These are phyloP conservation scores for Poecile montanus DNA, from an alignment of 2,797 vertebrate species.

Conservation along the genomic window DNA sequence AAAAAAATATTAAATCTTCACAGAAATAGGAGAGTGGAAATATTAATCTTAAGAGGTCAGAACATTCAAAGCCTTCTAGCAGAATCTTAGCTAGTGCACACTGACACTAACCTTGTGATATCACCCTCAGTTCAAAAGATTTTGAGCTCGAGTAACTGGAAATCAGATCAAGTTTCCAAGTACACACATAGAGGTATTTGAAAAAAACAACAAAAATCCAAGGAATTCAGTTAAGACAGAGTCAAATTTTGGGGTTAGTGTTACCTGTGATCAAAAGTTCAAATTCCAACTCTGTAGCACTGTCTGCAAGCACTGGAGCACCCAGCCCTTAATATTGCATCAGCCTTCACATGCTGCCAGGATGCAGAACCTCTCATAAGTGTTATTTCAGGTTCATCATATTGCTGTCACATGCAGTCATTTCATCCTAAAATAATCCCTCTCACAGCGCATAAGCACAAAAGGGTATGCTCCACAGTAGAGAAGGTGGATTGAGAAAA, in stretches of 20 bases:
- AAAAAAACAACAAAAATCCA: not conserved
- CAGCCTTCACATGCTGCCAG: not conserved
- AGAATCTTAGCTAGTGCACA: not conserved
- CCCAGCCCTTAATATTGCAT: not conserved
- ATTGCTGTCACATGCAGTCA: not conserved
- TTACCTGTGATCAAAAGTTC: not conserved
- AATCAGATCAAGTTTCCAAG: not conserved
- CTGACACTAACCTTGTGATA: not conserved
- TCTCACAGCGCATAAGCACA: not conserved
- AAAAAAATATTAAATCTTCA: not conserved
- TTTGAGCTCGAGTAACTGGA: not conserved
- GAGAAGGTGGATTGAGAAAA: not conserved
- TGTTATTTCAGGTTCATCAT: not conserved
- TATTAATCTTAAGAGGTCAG: not conserved
- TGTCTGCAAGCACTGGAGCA: not conserved
- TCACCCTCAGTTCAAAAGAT: not conserved
- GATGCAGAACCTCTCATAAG: not conserved
- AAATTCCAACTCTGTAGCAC: not conserved
- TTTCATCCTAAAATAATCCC: not conserved
- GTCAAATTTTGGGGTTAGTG: not conserved
- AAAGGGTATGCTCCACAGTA: not conserved
- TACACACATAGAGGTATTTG: fast-evolving
- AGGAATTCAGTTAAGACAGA: not conserved
- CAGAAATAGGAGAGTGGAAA: not conserved
- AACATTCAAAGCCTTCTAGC: not conserved